phyloP scores from a whole-genome alignment of 2,888 invertebrate species.

The Drosophila neonasuta region DNA sequence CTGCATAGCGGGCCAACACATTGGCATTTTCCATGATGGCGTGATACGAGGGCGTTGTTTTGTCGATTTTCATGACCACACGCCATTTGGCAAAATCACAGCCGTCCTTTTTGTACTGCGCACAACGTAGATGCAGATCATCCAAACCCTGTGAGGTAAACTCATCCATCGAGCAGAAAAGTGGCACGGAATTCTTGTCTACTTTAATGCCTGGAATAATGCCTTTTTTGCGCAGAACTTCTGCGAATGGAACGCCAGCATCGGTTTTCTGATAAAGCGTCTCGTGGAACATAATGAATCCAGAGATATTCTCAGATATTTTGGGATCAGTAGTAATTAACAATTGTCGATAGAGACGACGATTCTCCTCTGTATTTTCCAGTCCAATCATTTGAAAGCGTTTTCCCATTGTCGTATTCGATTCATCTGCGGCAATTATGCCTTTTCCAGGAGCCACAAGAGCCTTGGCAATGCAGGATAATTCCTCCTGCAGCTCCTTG shows the following conservation, averaged over 20 bases:
- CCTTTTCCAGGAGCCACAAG: slow-evolving; percentile 98
- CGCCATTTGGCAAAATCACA: slow-evolving; percentile 99
- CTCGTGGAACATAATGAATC: slow-evolving; percentile 99
- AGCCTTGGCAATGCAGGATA: slow-evolving; percentile 92
- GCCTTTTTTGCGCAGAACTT: slow-evolving; percentile 91
- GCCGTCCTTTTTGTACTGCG: slow-evolving; percentile 97
- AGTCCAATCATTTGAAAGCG: slow-evolving; percentile 89
- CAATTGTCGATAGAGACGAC: slow-evolving; percentile 92
- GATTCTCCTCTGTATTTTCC: slow-evolving; percentile 96
- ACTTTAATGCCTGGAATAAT: slow-evolving; percentile 99
- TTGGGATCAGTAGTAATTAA: slow-evolving; percentile 91
- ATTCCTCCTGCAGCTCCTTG: slow-evolving; percentile 93
- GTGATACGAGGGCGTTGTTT: slow-evolving; percentile 94
- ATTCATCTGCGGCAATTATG: slow-evolving; percentile 98
- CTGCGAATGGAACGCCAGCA: slow-evolving; percentile 91
- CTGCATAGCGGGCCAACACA: slow-evolving; percentile 97
- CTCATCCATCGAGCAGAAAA: slow-evolving; percentile 96
- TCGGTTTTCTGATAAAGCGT: slow-evolving; percentile 98
- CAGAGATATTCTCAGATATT: slow-evolving; percentile 92
- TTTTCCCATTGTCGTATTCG: slow-evolving; percentile 86
- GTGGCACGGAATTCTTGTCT: slow-evolving; percentile 96
- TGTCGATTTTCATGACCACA: slow-evolving; percentile 95
- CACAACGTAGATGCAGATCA: slow-evolving; percentile 94
- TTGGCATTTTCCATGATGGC: slow-evolving; percentile 97
- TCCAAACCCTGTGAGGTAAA: slow-evolving; percentile 99